phyloP scores from a whole-genome alignment of 2,888 invertebrate genomes.

The Ectropis crepuscularia region DNA sequence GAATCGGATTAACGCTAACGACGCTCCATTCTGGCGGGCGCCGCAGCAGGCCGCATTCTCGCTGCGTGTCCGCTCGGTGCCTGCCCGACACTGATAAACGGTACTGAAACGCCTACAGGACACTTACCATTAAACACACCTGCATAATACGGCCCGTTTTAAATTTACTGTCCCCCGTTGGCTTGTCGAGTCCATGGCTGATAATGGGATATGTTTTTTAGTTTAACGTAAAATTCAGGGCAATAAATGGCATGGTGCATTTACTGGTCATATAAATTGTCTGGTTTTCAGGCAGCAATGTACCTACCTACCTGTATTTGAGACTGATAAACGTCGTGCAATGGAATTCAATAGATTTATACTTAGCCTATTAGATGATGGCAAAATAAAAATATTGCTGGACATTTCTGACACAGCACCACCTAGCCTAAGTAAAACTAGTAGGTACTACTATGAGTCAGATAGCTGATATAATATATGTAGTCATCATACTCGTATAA shows the following conservation, averaged over 20 bases:
- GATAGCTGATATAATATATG: too few species aligned
- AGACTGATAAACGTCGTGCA: too few species aligned
- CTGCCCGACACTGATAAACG: constrained; percentile 63
- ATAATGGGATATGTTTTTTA: constrained; percentile 6
- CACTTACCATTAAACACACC: constrained; percentile 36
- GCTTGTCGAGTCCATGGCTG: not conserved
- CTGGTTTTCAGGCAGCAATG: too few species aligned
- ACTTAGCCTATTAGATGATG: too few species aligned
- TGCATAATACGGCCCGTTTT: constrained; percentile 32
- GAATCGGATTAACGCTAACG: constrained; percentile 81
- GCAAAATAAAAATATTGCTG: too few species aligned
- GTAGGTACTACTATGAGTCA: too few species aligned
- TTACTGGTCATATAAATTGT: too few species aligned
- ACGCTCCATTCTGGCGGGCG: constrained; percentile 72
- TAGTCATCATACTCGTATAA: too few species aligned
- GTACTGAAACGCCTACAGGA: constrained; percentile 22
- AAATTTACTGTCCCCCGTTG: constrained; percentile 24
- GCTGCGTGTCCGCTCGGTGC: constrained; percentile 47
- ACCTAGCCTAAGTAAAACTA: too few species aligned
- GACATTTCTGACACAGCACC: too few species aligned
- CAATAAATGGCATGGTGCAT: not conserved
- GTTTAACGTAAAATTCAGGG: not conserved
- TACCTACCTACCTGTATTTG: too few species aligned
- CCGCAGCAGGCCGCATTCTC: constrained; percentile 57
- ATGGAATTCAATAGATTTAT: too few species aligned